Evolutionary conservation across 2,797 vertebrate genomes (phyloP), one percentile per base, ranked within the genome.

Genomic region (Poecilia velifera): DNA sequence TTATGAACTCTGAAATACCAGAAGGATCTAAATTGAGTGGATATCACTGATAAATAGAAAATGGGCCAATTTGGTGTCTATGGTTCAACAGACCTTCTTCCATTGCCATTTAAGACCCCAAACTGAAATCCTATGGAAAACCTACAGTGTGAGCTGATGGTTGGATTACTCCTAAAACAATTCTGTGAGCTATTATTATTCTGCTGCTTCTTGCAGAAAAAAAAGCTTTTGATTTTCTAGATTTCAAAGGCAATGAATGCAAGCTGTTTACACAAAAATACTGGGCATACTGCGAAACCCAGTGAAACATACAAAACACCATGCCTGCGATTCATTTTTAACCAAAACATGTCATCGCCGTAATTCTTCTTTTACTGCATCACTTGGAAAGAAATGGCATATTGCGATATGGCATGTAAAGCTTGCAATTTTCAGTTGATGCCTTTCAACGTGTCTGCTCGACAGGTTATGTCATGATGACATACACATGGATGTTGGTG

Each of bases 391-490:
- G 14, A 3, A 79, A 76, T 28, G 22, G 46, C 70, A 79, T 80
- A 55, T 84, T 80, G 83, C 73, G 47, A 84, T 73, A 62, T 45
- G 39, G 39, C n/a, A 51, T 78, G 68, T 70, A 57, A 31, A 47
- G 51, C 76, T 74, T 84, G 66, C 74, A 55, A 85, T 88, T 86
- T 81, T 49, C 49, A 59, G 83, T 74, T 83, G 78, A 84, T 73
- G 34, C 18, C 7, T 87, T 82, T 88, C 20, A 14, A 87, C 87
- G 79, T 51, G 76, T 18, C 72, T 87, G 45, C 68, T 79, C 83
- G 81, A 82, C 90, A 96, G 96, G 89, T 92, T 86, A 82, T 85
- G 70, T 86, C 89, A 86, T 84, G 89, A 96, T 96, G 95, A 88
- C 80, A 77, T 89, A 84, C 41, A 81, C 78, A 36, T 90, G 90